Conservation (phyloP, 2,888 invertebrate genomes). For the Hydrotaea cyrtoneurina region DNA sequence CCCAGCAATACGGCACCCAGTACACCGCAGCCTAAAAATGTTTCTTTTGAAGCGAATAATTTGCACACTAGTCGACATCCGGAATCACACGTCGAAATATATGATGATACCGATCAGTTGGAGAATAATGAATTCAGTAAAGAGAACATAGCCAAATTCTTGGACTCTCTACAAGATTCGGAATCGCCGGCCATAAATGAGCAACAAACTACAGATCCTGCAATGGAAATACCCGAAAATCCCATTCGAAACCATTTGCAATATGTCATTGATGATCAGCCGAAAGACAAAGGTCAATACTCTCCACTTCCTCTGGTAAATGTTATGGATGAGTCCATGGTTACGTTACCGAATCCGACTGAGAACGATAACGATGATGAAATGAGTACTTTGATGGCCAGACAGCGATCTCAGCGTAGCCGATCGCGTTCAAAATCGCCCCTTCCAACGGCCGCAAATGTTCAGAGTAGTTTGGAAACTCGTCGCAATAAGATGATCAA, state of each 20-base stretch:
- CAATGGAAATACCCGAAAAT: not conserved
- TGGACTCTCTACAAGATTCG: conserved; percentile 61
- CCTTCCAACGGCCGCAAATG: conserved; percentile 69
- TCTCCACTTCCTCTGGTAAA: conserved; percentile 51
- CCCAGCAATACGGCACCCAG: conserved; percentile 69
- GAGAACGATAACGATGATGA: conserved; percentile 17
- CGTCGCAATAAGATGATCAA: conserved; percentile 68
- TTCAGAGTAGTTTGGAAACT: conserved; percentile 69
- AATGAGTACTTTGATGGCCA: conserved; percentile 49
- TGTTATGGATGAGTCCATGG: conserved; percentile 24
- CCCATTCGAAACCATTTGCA: conserved; percentile 55
- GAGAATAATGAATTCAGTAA: conserved; percentile 69
- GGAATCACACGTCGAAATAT: conserved; percentile 71
- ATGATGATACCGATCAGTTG: conserved; percentile 71
- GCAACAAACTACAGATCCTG: not conserved
- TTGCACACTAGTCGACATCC: conserved; percentile 52
- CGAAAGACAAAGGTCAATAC: not conserved
- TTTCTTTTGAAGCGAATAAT: conserved; percentile 68
- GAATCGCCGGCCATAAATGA: not conserved
- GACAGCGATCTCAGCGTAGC: conserved; percentile 19
- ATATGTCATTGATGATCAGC: conserved; percentile 72
- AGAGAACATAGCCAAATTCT: conserved; percentile 71
- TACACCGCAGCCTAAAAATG: conserved; percentile 72
- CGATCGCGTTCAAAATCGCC: conserved; percentile 68
- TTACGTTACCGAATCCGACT: not conserved